Percentiles rank a stretch among this genome's conserved stretches.
These are phyloP conservation scores for Menidia menidia DNA, from an alignment of 2,797 vertebrate species.

Conservation along the genomic window DNA sequence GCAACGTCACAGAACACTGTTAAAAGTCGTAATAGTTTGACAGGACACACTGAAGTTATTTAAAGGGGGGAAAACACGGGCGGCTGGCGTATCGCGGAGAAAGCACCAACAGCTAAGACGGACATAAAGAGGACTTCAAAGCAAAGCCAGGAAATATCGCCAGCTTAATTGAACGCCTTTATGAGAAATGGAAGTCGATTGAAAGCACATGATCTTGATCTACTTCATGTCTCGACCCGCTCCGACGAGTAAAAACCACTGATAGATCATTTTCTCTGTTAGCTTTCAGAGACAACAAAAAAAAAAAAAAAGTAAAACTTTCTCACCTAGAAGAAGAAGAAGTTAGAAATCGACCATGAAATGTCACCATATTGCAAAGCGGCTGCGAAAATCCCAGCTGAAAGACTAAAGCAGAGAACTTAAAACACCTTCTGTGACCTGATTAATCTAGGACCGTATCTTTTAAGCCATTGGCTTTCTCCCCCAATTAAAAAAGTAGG, in stretches of 20 bases:
- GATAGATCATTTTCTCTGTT: neutral
- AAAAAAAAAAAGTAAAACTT: constrained; percentile 4
- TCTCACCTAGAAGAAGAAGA: neutral
- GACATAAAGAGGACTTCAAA: neutral
- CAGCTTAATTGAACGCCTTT: neutral
- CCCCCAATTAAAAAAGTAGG: neutral
- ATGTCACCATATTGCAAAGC: constrained; percentile 17
- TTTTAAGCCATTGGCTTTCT: neutral
- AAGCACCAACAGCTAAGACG: neutral
- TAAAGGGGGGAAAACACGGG: neutral
- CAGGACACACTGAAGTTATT: neutral
- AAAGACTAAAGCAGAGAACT: constrained; percentile 1
- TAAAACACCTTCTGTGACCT: neutral
- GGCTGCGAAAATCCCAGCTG: constrained; percentile 15
- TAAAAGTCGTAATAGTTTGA: constrained; percentile 36
- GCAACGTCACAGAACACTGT: constrained; percentile 25
- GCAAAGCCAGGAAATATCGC: neutral
- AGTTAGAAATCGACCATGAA: neutral
- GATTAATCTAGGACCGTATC: constrained; percentile 1
- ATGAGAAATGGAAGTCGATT: constrained; percentile 4
- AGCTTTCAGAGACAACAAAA: neutral
- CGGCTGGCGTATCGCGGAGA: neutral
- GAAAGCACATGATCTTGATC: constrained; percentile 18
- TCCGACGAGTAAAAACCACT: neutral
- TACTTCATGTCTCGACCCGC: neutral